Base-by-base conservation (phyloP, 2,113 vertebrate species). In the Nerophis ophidion region DNA sequence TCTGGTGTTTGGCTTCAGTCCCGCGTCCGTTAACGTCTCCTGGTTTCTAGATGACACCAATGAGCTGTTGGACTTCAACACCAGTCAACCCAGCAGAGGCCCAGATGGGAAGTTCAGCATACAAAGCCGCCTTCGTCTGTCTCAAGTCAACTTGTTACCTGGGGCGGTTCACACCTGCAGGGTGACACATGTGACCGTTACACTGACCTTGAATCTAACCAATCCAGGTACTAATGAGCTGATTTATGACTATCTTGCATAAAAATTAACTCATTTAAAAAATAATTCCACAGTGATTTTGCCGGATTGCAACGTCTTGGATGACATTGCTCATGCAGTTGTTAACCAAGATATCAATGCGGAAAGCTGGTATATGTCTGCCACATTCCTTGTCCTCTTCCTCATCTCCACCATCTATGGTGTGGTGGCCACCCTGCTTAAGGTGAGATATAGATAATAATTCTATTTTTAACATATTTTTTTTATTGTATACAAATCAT, bases 31-130 rank as follows among this genome's bases (percentile, higher is more conserved):
- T 57, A 71, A 75, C 48, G 72, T 80, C 58, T 84, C 81, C 26
- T 89, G 86, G 83, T 34, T 85, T 47, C 66, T 60, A 6, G 61
- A 84, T 5, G 36, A 35, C 42, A n/a, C 11, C 34, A 48, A 2
- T 3, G 11, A 74, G 38, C 49, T 63, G 19, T 4, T 4, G 13
- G 33, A 61, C 15, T 68, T 65, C 56, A 76, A 60, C 48, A 84
- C 52, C 5, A 77, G 64, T 46, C 46, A 61, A n/a, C 60, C 72
- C 10, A 70, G 73, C 50, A 69, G 66, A 74, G 74, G 72, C 8
- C 67, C 70, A 12, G 66, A 84, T n/a, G 83, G 88, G 61, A 89
- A 74, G 71, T 89, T 87, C 70, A 84, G 55, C 50, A 59, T 86
- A 63, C 68, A 53, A 50, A 90, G 88, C 65, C 65, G 68, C 60